Conservation (phyloP, 2,888 invertebrate species). For the Caenorhabditis sp. region DNA sequence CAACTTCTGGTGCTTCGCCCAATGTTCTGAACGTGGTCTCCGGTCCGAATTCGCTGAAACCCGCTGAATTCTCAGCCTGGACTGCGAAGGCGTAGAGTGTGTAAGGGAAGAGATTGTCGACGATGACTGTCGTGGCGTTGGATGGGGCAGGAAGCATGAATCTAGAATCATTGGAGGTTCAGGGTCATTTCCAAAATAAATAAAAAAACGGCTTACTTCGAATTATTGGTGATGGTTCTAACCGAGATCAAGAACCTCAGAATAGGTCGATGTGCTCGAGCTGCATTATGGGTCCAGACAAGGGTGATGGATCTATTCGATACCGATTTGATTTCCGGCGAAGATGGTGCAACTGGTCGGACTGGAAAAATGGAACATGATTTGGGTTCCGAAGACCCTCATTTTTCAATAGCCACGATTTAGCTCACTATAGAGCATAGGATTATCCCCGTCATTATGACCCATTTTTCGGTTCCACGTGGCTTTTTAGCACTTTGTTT, state of each 20-base stretch:
- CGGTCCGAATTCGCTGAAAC: constrained; percentile 65
- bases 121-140: constrained; percentile 59
- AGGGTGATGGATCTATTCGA: constrained; percentile 64
- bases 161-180: constrained; percentile 25
- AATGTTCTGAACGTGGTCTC: constrained; percentile 61
- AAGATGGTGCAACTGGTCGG: constrained; percentile 64
- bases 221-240: constrained; percentile 30
- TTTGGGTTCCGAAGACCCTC: too few relatives aligned
- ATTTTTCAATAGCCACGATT: too few relatives aligned
- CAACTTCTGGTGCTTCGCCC: constrained; percentile 56
- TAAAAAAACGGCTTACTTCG: constrained; percentile 10
- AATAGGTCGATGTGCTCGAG: constrained; percentile 57
- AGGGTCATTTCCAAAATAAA: too few relatives aligned
- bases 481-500: too few relatives aligned
- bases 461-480: too few relatives aligned
- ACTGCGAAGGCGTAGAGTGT: constrained; percentile 58
- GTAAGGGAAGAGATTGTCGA: constrained; percentile 53
- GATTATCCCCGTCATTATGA: too few relatives aligned
- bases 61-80: constrained; percentile 67
- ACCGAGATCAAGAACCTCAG: constrained; percentile 32
- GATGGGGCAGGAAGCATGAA: constrained; percentile 59
- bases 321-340: constrained; percentile 58
- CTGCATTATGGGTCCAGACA: constrained; percentile 62
- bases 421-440: too few relatives aligned
- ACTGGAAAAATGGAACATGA: constrained; percentile 56